Conservation (phyloP, 2,888 invertebrate genomes). For the Eupelmus urozonus region DNA sequence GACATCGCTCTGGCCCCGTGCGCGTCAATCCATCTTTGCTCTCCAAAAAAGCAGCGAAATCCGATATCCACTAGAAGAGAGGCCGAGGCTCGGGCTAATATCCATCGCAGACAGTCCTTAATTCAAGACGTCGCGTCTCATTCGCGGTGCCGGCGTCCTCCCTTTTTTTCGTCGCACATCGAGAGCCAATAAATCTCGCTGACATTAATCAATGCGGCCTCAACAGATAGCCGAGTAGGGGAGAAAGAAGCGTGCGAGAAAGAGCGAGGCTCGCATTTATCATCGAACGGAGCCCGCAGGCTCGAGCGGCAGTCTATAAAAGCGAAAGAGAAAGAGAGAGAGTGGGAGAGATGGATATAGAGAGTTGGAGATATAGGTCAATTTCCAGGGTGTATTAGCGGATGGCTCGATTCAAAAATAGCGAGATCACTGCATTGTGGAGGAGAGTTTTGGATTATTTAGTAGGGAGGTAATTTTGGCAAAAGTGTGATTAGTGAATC, state of each 20-base stretch:
- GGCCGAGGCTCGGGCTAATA: too few relatives aligned
- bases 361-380: too few relatives aligned
- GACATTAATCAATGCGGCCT: conserved; percentile 56
- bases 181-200: conserved; percentile 50
- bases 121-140: conserved; percentile 44
- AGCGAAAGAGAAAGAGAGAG: conserved; percentile 6
- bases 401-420: too few relatives aligned
- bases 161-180: conserved; percentile 27
- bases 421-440: too few relatives aligned
- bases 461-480: too few relatives aligned
- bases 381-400: too few relatives aligned
- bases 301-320: conserved; percentile 40
- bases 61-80: too few relatives aligned
- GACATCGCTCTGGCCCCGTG: too few relatives aligned
- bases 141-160: background rate
- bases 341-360: background rate
- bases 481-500: too few relatives aligned
- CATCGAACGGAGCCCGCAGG: conserved; percentile 28
- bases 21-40: too few relatives aligned
- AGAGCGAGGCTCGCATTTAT: conserved; percentile 29
- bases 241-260: conserved; percentile 6
- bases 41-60: background rate
- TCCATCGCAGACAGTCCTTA: conserved; percentile 23
- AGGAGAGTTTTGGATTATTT: too few relatives aligned
- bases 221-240: conserved; percentile 37